These are phyloP conservation scores for Drosophila orena DNA, from an alignment of 1,140 invertebrate genomes.

Conservation along the genomic window DNA sequence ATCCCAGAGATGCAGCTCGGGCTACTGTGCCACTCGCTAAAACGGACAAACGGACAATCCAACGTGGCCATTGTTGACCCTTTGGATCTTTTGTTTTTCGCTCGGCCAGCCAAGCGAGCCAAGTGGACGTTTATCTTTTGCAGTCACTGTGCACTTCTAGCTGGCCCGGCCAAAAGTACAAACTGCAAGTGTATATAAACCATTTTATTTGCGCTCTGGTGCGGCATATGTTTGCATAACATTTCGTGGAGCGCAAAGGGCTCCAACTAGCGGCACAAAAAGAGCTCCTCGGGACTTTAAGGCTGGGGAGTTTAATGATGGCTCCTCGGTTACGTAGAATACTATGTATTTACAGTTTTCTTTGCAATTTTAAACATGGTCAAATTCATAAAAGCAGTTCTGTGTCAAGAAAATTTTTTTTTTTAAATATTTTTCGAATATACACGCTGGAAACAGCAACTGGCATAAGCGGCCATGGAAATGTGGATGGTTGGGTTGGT, in stretches of 20 bases:
- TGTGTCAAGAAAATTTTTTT: constrained; percentile 42
- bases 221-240: constrained; percentile 78
- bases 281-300: constrained; percentile 13
- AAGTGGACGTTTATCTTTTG: constrained; percentile 83
- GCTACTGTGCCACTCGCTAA: constrained; percentile 8
- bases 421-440: constrained; percentile 70
- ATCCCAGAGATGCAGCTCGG: not conserved
- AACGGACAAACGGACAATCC: constrained; percentile 53
- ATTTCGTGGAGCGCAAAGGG: constrained; percentile 54
- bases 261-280: constrained; percentile 10
- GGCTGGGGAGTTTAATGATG: not conserved
- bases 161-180: constrained; percentile 34
- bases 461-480: constrained; percentile 4
- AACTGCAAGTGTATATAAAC: constrained; percentile 48
- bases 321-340: not conserved
- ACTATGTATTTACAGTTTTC: constrained; percentile 26
- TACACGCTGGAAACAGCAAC: constrained; percentile 46
- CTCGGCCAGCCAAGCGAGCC: constrained; percentile 70
- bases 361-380: constrained; percentile 21
- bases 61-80: constrained; percentile 68
- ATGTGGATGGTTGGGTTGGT: not conserved
- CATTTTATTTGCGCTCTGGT: constrained; percentile 75
- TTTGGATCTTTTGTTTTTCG: constrained; percentile 71
- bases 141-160: constrained; percentile 70
- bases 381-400: constrained; percentile 35